Base-by-base conservation (phyloP, 2,113 vertebrate genomes). In the Mustela nigripes region DNA sequence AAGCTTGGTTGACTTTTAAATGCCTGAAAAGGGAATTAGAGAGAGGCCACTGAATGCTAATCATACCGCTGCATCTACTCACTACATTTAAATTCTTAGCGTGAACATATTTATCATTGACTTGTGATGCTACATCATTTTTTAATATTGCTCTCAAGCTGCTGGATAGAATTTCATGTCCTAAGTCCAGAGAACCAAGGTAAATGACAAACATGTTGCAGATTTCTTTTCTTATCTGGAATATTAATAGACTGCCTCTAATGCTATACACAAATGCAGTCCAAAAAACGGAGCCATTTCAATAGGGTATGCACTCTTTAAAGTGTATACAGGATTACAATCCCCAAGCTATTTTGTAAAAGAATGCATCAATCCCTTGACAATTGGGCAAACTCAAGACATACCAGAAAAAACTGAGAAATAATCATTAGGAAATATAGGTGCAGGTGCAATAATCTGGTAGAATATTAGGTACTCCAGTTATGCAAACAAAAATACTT, bases 131-230 rank as follows among this genome's bases (percentile, higher is more conserved):
- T 96, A 96, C 97, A 98, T 93, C 86, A 98, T 80, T 95, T 97
- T 94, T 79, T 79, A 93, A 97, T 84, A 96, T 92, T 96, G 83
- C 91, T 96, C 95, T 97, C 95, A 91, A 97, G 50, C 60, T 79
- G 48, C 65, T 81, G 63, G 53, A 95, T 91, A 91, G 82, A 98
- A 97, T 95, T 89, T 89, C 89, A 89, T 69, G 95, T 82, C 84
- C 81, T 76, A 78, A 94, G 74, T 91, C 94, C 22, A 67, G 79
- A 98, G 67, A 71, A 90, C 79, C 82, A 87, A 88, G 76, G 93
- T 93, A 98, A 98, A 97, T 98, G 91, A 97, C 95, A 96, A 98
- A 95, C 95, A 97, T 21, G 36, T 95, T 93, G 60, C 78, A 98
- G 73, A 97, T 96, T 97, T 94, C 84, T 96, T 96, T 97, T 96